Base-by-base conservation (phyloP, 2,113 vertebrate genomes). In the Lepus timidus region DNA sequence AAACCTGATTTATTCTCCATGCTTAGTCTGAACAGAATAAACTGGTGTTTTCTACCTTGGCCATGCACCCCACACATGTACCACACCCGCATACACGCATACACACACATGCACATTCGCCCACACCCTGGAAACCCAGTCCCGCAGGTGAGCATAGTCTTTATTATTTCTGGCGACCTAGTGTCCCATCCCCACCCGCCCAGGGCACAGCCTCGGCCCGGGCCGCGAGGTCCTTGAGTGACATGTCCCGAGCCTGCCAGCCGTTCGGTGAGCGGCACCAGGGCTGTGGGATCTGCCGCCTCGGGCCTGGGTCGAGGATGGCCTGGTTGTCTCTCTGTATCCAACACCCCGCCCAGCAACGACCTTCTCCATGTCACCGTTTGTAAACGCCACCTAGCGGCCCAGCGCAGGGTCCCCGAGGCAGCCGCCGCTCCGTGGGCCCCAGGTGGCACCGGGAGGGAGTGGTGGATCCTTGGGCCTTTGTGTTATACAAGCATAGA, bases 11-110 rank as follows among this genome's bases (percentile, higher is more conserved):
- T 98, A 97, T 97, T 98, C 97, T 96, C 96, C 97, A 95, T 1
- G 65, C 97, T 97, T 97, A 97, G 96, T 96, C 84, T 4, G 74
- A 95, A 96, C 96, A 94, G 96, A 96, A 96, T 93, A 97, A 93
- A 97, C 95, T 5, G 68, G 92, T 92, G 97, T 98, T 98, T 98
- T 98, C 97, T 98, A 98, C 97, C 97, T 97, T 52, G 96, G 97
- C 98, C 97, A 94, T 95, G 96, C 97, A 95, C 96, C 25, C 31
- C 33, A 23, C 81, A 36, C 17, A 23, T 62, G 20, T 14, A 65
- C 62, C 12, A 17, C n/a, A 19, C 75, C 33, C 73, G n/a, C 95
- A 90, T 95, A 90, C 95, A 90, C 93, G 89, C 71, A 88, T 92
- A 95, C 93, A 92, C 93, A 88, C 86, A 94, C 85, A 88, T 8